Base-by-base conservation (phyloP, 2,797 vertebrate genomes). In the Salarias fasciatus region DNA sequence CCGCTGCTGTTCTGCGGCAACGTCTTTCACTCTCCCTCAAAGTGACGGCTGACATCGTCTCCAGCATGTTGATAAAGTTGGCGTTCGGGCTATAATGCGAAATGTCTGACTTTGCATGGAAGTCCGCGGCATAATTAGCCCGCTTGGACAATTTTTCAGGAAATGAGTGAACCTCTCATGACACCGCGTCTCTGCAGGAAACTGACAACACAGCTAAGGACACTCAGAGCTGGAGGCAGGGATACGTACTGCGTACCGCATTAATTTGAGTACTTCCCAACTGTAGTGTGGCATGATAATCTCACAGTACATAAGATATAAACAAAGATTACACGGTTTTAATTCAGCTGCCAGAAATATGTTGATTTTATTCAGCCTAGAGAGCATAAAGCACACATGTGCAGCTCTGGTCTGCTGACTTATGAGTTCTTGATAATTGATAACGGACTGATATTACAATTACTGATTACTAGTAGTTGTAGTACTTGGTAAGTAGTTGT, bases 21-120 rank as follows among this genome's bases (percentile, higher is more conserved):
- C 30, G 58, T 78, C 55, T 77, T 75, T 74, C 61, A 48, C 59
- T 80, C 56, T 55, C 56, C 69, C 46, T 52, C 55, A 75, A 66
- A 80, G 60, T 52, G 67, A 74, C 10, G 40, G 65, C 52, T 69
- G 74, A 79, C 80, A 65, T 50, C 73, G 72, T 63, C 79, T 72
- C 28, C 50, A 62, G 71, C 69, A 43, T 59, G 71, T 42, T 55
- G 69, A 71, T 77, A 79, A 70, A 69, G 69, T 76, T 83, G 55
- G 58, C 41, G 53, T 44, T 37, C 38, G 69, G 59, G 50, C 13
- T 44, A 48, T 35, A 47, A 14, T 63, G 69, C 62, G 55, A 62
- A 65, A 63, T 73, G 43, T 54, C 56, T 47, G 44, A 63, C 49
- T 1, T 18, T 53, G 52, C 44, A 40, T 46, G 37, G 63, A 58